A percentile compares a stretch with the other conserved stretches of the same genome.
phyloP scores from a whole-genome alignment of 2,113 vertebrate genomes.

The Alexandromys fortis region DNA sequence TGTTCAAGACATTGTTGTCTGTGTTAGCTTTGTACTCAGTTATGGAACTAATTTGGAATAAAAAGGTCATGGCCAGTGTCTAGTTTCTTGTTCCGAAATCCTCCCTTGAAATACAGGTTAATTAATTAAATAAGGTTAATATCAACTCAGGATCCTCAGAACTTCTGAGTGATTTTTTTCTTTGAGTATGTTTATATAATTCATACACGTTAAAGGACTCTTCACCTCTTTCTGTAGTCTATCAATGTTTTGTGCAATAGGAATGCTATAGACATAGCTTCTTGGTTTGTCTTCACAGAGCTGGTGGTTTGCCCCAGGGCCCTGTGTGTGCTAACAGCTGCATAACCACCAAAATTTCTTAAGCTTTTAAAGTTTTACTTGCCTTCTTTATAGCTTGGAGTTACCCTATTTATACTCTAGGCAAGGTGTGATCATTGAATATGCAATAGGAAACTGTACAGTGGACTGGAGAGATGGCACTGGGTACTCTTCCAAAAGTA shows the following conservation, averaged over 20 bases:
- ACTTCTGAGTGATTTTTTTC: not conserved
- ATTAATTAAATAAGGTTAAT: too few species aligned
- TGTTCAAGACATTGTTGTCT: not conserved
- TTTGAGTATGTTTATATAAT: constrained; percentile 10
- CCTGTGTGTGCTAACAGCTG: not conserved
- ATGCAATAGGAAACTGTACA: not conserved
- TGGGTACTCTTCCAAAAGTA: not conserved
- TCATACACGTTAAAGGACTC: not conserved
- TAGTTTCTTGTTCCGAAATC: not conserved
- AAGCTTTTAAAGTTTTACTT: not conserved
- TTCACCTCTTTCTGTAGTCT: not conserved
- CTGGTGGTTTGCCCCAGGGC: not conserved
- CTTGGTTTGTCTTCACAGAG: not conserved
- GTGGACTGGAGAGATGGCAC: not conserved
- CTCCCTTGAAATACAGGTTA: not conserved
- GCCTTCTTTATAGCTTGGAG: not conserved
- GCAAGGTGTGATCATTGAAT: not conserved
- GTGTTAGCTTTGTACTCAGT: not conserved
- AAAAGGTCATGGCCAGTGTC: not conserved
- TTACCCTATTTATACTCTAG: not conserved
- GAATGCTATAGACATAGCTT: not conserved
- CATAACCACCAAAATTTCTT: not conserved
- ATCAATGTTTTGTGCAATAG: not conserved
- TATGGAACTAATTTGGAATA: not conserved
- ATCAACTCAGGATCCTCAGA: constrained; percentile 7